These are phyloP conservation scores for Patella ulyssiponensis DNA, from an alignment of 2,888 invertebrate species.

Conservation along the genomic window DNA sequence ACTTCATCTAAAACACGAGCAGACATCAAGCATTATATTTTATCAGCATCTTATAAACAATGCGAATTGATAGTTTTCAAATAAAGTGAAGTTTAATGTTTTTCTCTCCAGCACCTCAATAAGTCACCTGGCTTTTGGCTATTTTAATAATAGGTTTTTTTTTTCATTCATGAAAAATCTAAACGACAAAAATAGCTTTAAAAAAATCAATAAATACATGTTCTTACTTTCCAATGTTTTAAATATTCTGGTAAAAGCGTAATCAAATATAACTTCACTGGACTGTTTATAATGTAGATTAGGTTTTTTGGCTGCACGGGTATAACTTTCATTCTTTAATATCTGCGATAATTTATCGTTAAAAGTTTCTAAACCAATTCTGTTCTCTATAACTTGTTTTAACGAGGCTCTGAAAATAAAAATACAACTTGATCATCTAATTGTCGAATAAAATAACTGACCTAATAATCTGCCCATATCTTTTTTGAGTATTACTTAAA, in stretches of 20 bases:
- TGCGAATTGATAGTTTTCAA: no score
- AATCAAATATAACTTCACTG: constrained; percentile 89
- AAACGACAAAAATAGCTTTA: background rate
- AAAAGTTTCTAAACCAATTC: constrained; percentile 90
- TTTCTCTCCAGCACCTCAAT: no score
- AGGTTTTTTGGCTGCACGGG: constrained; percentile 92
- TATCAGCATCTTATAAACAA: no score
- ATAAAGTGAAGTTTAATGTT: no score
- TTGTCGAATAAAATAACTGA: no score
- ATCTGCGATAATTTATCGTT: constrained; percentile 88
- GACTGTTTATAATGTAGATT: constrained; percentile 85
- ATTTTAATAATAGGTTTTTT: background rate
- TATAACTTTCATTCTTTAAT: constrained; percentile 90
- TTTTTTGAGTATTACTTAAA: no score
- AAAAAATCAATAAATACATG: background rate
- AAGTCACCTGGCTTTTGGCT: background rate
- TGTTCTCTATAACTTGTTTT: constrained; percentile 86
- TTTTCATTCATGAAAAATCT: no score
- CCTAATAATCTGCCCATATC: no score
- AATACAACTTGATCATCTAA: background rate
- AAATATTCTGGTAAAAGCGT: constrained; percentile 93
- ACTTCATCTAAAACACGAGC: constrained; percentile 64
- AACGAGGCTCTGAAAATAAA: constrained; percentile 77
- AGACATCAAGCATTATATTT: no score
- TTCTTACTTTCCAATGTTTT: constrained; percentile 76